Evolutionary conservation across 2,797 vertebrate species (phyloP).

Genomic region (Oreonectes daqikongensis): DNA sequence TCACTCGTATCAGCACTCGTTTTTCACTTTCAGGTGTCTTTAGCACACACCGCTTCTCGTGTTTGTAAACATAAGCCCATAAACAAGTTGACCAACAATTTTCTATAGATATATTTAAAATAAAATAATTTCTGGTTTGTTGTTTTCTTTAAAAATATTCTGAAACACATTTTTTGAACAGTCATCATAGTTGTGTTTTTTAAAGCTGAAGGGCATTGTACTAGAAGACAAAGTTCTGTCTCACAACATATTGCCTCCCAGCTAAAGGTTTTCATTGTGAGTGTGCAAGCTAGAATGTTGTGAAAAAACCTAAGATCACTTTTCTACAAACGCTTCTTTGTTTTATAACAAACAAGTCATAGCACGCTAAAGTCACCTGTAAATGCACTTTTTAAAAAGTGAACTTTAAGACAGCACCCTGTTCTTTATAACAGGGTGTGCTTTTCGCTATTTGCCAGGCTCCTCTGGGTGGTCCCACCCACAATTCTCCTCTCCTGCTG

Average conservation of each 20-base stretch:
- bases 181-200: background rate
- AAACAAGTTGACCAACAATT: background rate
- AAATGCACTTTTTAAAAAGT: background rate
- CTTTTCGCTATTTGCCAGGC: slow-evolving; percentile 42
- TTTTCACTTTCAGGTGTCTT: background rate
- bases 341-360: slow-evolving; percentile 11
- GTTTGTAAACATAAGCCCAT: background rate
- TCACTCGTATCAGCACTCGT: background rate
- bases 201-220: background rate
- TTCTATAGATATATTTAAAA: background rate
- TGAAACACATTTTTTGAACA: background rate
- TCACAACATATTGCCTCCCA: background rate
- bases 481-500: slow-evolving; percentile 76
- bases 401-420: slow-evolving; percentile 33
- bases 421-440: slow-evolving; percentile 27
- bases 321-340: slow-evolving; percentile 3
- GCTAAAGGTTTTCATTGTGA: background rate
- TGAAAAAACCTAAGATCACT: background rate
- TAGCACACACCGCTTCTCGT: background rate
- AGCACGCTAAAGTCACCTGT: background rate
- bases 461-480: slow-evolving; percentile 54
- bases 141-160: background rate
- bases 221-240: background rate
- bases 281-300: background rate
- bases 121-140: background rate